Evolutionary conservation across 2,888 invertebrate species (phyloP).

Genomic region (Agelastica alni): DNA sequence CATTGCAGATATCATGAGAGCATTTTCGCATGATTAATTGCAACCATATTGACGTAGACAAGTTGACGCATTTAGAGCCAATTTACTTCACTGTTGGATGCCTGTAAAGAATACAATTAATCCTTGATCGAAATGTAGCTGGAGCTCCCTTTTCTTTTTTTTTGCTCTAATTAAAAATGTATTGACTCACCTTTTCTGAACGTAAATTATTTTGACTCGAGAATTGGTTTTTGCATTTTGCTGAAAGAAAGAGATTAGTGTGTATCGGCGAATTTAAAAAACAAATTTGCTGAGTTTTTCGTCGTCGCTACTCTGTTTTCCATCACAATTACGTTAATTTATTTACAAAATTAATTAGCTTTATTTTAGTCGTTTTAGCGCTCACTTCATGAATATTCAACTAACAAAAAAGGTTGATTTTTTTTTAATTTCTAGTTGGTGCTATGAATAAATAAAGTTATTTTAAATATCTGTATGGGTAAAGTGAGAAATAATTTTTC

Average conservation of each 20-base stretch:
- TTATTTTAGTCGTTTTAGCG: constrained; percentile 14
- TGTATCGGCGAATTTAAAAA: constrained; percentile 19
- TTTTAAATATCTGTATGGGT: too few species aligned
- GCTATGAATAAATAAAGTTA: too few species aligned
- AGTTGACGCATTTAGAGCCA: constrained; percentile 44
- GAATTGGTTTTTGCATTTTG: constrained; percentile 9
- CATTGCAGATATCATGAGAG: constrained; percentile 39
- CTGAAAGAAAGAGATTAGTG: constrained; percentile 24
- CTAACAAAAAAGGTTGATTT: constrained; percentile 7
- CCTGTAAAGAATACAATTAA: constrained; percentile 42
- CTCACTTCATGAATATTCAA: constrained; percentile 12
- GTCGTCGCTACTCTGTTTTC: constrained; percentile 6
- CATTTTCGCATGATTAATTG: constrained; percentile 44
- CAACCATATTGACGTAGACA: constrained; percentile 40
- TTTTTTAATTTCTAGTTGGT: too few species aligned
- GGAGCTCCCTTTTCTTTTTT: constrained; percentile 29
- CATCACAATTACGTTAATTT: constrained; percentile 20
- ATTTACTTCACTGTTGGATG: constrained; percentile 42
- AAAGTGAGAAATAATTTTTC: too few species aligned
- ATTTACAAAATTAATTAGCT: constrained; percentile 22
- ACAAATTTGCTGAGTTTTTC: constrained; percentile 22
- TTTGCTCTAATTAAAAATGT: constrained; percentile 32
- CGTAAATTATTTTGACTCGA: constrained; percentile 16
- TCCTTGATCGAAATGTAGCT: constrained; percentile 39
- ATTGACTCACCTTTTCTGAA: constrained; percentile 29